A percentile compares a stretch with the other conserved stretches of the same genome.
Conservation (phyloP, 2,797 vertebrate genomes). For the Neopelma chrysocephalum region DNA sequence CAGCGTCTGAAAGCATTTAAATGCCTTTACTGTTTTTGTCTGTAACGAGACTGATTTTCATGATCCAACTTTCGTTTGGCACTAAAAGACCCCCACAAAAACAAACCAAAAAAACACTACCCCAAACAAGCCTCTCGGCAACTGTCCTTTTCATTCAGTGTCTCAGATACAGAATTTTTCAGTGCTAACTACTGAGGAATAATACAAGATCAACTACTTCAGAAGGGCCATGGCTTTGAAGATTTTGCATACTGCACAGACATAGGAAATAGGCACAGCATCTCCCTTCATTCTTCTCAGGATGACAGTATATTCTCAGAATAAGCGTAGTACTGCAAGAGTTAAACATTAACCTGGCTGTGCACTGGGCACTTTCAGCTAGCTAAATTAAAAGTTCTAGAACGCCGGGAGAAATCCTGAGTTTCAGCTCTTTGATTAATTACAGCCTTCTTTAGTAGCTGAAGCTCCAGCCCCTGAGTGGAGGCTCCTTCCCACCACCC, state of each 20-base stretch:
- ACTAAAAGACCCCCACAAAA: neutral
- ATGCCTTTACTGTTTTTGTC: neutral
- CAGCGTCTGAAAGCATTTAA: neutral
- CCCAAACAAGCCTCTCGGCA: neutral
- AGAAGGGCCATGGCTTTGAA: neutral
- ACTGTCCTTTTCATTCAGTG: neutral
- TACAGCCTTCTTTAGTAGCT: neutral
- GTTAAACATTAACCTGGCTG: neutral
- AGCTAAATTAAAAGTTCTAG: conserved; percentile 14
- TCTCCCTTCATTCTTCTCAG: neutral
- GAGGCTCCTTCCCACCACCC: neutral
- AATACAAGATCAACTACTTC: neutral
- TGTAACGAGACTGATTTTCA: neutral
- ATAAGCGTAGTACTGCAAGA: fast-evolving
- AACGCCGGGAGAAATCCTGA: neutral
- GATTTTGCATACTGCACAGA: neutral
- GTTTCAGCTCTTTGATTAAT: neutral
- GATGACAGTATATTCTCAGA: neutral
- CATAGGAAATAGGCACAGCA: neutral
- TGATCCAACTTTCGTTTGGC: neutral
- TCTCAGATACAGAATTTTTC: neutral
- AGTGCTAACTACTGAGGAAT: neutral
- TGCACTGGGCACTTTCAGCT: neutral
- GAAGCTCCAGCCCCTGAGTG: neutral
- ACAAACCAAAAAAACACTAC: neutral